Conservation (phyloP, 2,888 invertebrate species). For the Drosophila seclusa region DNA sequence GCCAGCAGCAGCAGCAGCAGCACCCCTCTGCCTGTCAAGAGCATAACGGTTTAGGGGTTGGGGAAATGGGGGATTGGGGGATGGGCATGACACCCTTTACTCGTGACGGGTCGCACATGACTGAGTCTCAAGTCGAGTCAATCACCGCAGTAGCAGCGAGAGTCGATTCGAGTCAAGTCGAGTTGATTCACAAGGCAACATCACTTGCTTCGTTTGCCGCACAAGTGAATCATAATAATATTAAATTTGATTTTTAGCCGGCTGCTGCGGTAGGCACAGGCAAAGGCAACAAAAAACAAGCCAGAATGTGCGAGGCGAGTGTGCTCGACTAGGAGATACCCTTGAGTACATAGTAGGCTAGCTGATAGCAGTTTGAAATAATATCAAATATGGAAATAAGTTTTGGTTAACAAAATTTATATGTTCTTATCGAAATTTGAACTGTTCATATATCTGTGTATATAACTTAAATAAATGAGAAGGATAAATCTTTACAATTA, state of each 20-base stretch:
- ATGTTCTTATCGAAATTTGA: not conserved
- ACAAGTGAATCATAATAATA: conserved; percentile 82
- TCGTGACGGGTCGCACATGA: conserved; percentile 45
- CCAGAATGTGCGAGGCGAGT: not conserved
- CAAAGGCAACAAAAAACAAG: not conserved
- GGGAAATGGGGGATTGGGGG: conserved; percentile 20
- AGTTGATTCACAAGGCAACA: conserved; percentile 57
- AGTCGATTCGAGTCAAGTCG: not conserved
- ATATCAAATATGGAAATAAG: not conserved
- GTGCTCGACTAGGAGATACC: not conserved
- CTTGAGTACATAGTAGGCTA: not conserved
- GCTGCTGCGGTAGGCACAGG: conserved; percentile 51
- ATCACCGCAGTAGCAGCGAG: conserved; percentile 23
- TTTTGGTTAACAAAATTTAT: fast-evolving
- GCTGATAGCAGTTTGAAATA: not conserved
- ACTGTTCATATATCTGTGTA: not conserved
- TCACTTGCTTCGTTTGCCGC: conserved; percentile 76
- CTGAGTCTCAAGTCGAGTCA: conserved; percentile 61
- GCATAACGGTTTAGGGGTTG: not conserved
- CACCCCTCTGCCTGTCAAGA: conserved; percentile 6
- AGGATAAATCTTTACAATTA: not conserved
- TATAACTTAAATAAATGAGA: not conserved
- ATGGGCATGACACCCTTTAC: conserved; percentile 48
- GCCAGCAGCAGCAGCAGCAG: not conserved
- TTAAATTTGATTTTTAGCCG: conserved; percentile 79